Evolutionary conservation across 2,888 invertebrate genomes (phyloP), one percentile per base, ranked within the genome.

Genomic region (Aradus depressus): DNA sequence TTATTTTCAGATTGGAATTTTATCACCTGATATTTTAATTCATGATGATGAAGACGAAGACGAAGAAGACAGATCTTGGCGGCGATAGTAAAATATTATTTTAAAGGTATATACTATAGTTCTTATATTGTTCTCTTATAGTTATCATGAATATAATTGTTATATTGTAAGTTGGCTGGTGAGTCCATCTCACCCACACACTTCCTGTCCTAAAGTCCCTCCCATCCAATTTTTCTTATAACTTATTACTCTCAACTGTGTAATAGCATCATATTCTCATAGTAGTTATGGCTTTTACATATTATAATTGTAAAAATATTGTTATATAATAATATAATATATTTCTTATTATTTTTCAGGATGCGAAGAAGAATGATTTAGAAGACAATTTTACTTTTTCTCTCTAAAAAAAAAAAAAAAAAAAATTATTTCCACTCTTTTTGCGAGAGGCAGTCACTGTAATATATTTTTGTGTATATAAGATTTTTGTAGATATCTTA

Each of bases 11-110:
- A 41, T 49, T 49, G 41, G 49, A n/a, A 39, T 49, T 14, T 38
- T 49, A 31, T 49, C 49, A 4, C 49, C 49, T 22, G 78, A 85
- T 62, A 70, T 82, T 48, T 75, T 85, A 18, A 74, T 90, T 10
- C 84, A 84, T 61, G 84, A 81, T 61, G 82, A 82, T 60, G 85
- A 91, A 55, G 91, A 88, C 12, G 84, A 81, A 41, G 81, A 81
- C 56, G 83, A 84, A 35, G 85, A 85, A 66, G 83, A 86, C 61
- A 76, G 91, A 59, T 87, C 89, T 22, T 92, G 92, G 92, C 74
- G 91, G 58, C 89, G 90, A 84, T 89, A 76, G 83, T 52, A 38
- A 35, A 38, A n/a, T n/a, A n/a, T n/a, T n/a, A n/a, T n/a, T n/a
- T n/a, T n/a, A n/a, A n/a, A n/a, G n/a, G n/a, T n/a, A n/a, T n/a